Percentiles rank a stretch among this genome's conserved stretches.
Conservation (phyloP, 2,888 invertebrate species). For the Plutella xylostella region DNA sequence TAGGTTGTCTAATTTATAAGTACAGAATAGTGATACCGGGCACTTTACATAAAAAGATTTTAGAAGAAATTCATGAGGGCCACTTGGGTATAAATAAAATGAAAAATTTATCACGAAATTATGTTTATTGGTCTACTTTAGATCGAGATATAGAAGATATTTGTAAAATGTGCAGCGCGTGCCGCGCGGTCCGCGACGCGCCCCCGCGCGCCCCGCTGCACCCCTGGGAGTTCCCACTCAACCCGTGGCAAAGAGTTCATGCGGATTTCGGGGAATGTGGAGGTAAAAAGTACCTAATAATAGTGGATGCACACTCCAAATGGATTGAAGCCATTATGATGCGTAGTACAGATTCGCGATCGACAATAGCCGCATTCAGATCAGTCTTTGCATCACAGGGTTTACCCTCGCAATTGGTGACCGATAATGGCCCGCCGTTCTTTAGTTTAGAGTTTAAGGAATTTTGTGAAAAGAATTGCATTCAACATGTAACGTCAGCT, state of each 20-base stretch:
- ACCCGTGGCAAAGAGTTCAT: background rate
- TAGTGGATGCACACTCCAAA: background rate
- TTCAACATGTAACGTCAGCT: background rate
- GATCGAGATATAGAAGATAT: conserved; percentile 14
- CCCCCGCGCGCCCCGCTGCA: background rate
- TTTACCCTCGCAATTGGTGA: background rate
- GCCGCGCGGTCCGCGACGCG: background rate
- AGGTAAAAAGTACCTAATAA: background rate
- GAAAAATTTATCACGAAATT: conserved; percentile 14
- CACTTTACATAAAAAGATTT: conserved; percentile 7
- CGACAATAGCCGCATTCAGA: background rate
- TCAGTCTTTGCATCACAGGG: background rate
- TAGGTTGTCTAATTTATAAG: conserved; percentile 15
- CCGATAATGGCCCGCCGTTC: background rate
- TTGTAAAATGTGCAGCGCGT: background rate
- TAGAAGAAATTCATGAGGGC: conserved; percentile 12
- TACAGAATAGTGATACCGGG: conserved; percentile 15
- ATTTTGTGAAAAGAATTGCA: background rate
- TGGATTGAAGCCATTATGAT: background rate
- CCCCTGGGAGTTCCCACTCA: background rate
- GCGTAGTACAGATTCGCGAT: background rate
- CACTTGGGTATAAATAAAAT: conserved; percentile 18
- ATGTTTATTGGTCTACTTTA: conserved; percentile 17
- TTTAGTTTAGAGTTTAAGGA: background rate
- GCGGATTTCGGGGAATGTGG: background rate